Evolutionary conservation across 2,113 vertebrate species (phyloP).

Genomic region (Labrus mixtus): DNA sequence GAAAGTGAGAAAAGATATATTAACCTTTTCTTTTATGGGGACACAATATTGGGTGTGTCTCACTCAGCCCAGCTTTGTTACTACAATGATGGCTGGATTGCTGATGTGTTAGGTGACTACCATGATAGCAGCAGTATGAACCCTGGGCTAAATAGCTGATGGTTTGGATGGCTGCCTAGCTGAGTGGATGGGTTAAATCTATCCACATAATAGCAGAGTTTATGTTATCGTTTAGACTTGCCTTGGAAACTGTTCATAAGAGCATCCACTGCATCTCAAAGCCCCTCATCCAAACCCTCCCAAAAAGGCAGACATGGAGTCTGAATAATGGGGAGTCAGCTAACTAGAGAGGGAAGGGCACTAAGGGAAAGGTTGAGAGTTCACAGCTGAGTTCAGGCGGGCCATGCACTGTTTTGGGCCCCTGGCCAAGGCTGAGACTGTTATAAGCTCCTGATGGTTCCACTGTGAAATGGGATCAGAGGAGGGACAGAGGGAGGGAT

Average conservation of each 20-base stretch:
- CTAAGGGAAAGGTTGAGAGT: slow-evolving; percentile 70
- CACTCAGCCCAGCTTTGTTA: slow-evolving; percentile 38
- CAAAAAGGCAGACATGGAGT: slow-evolving; percentile 60
- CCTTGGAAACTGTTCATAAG: slow-evolving; percentile 65
- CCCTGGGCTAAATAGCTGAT: slow-evolving; percentile 28
- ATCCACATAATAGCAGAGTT: slow-evolving; percentile 59
- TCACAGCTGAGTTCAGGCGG: slow-evolving; percentile 72
- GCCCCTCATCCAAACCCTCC: slow-evolving; percentile 46
- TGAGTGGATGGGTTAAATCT: slow-evolving; percentile 35
- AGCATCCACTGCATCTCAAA: slow-evolving; percentile 52
- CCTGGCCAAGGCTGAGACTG: slow-evolving; percentile 70
- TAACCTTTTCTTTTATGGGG: slow-evolving; percentile 26
- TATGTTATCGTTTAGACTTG: slow-evolving; percentile 67
- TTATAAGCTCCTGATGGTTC: slow-evolving; percentile 76
- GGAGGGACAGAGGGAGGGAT: slow-evolving; percentile 61
- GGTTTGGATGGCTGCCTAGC: slow-evolving; percentile 21
- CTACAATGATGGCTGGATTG: slow-evolving; percentile 11
- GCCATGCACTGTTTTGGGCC: slow-evolving; percentile 60
- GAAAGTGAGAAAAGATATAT: slow-evolving; percentile 32
- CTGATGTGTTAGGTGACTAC: slow-evolving; percentile 7
- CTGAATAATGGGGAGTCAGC: slow-evolving; percentile 33
- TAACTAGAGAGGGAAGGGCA: slow-evolving; percentile 43
- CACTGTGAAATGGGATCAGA: slow-evolving; percentile 79
- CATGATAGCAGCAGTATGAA: slow-evolving; percentile 21
- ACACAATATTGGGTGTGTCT: slow-evolving; percentile 22